These are phyloP conservation scores for Tragelaphus scriptus DNA, from an alignment of 2,113 vertebrate genomes.

Conservation along the genomic window DNA sequence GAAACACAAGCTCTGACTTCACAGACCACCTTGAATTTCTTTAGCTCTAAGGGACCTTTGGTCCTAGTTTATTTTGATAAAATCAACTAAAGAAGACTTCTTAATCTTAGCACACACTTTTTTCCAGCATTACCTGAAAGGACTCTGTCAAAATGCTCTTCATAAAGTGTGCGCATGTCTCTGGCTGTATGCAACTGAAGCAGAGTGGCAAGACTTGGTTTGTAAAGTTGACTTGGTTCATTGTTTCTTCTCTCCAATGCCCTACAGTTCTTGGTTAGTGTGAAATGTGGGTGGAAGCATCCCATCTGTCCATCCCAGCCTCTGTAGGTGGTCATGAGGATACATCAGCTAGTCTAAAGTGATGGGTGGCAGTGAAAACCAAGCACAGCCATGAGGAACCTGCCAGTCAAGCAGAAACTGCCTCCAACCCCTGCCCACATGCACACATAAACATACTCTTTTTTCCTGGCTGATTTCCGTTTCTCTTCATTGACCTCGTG, in stretches of 20 bases:
- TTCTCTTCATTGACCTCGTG: constrained; percentile 98
- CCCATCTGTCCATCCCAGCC: neutral
- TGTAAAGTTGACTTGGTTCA: neutral
- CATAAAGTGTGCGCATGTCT: neutral
- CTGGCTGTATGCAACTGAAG: neutral
- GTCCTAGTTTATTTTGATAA: neutral
- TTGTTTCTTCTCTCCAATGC: neutral
- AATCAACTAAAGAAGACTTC: neutral
- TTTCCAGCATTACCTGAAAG: neutral
- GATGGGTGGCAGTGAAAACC: neutral
- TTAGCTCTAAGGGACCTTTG: neutral
- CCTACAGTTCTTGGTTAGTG: neutral
- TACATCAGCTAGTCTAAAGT: neutral
- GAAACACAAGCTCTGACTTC: neutral
- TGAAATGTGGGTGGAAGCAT: neutral
- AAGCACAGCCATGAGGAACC: neutral
- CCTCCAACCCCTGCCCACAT: neutral
- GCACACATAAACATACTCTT: constrained; percentile 87
- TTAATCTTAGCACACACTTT: neutral
- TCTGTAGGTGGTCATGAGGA: neutral
- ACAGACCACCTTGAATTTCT: neutral
- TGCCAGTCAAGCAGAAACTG: neutral
- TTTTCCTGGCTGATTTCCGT: constrained; percentile 96
- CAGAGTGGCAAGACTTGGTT: neutral
- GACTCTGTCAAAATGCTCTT: constrained; percentile 6